Base-by-base conservation (phyloP, 2,888 invertebrate genomes). In the Drosophila macrothrix region DNA sequence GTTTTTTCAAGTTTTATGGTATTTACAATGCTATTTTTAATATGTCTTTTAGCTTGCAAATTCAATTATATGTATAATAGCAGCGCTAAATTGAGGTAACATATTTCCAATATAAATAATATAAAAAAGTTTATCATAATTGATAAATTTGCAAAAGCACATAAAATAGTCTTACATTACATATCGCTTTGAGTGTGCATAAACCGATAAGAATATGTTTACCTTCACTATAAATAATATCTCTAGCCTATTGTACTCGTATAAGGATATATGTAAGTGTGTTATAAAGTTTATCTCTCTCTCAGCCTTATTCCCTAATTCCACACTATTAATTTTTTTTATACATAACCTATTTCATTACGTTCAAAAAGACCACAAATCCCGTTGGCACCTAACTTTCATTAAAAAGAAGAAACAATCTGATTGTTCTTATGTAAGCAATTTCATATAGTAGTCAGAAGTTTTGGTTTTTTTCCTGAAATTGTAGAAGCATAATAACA, bases 1-100 rank as follows among this genome's bases (percentile, higher is more conserved):
- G 31, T 29, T 37, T 67, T 39, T 54, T 12, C 19, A 68, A 67
- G 33, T 68, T 68, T 67, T 41, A 55, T 54, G 31, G 29, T 55
- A 54, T 55, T 54, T 28, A 67, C 68, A 67, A 46, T 67, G 55
- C 4, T n/a, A 54, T 31, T 67, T 52, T 35, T 67, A 53, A 53
- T 46, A 54, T n/a, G 37, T 7, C 37, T 46, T 29, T 28, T 33
- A 33, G n/a, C n/a, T 22, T 49, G n/a, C 14, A 19, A 49, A 68
- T 49, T 68, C 49, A 68, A 49, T 68, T 68, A 39, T 6, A 55
- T 49, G 6, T 19, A 22, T 16, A 25, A 55, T 39, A 19, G 31
- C 14, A 31, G 9, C n/a, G 25, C 19, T 31, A 6, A 25, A 33
- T 58, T 56, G 7, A 5, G 25, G 6, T 12, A 53, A 46, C 10